These are phyloP conservation scores for Spodoptera exigua DNA, from an alignment of 2,888 invertebrate species.

Conservation along the genomic window DNA sequence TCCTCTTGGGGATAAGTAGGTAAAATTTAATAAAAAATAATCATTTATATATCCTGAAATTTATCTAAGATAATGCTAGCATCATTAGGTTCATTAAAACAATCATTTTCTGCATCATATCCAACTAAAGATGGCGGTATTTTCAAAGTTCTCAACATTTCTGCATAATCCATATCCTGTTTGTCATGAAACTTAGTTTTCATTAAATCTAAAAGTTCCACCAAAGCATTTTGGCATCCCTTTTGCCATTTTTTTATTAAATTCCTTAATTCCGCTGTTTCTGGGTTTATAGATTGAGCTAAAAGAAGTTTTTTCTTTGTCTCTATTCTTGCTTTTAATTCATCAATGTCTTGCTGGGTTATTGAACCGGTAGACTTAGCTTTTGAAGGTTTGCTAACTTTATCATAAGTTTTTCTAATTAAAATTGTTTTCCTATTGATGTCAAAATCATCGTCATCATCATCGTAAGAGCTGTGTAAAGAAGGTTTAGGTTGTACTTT, in stretches of 20 bases:
- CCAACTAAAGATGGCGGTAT: constrained; percentile 84
- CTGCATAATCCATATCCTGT: constrained; percentile 81
- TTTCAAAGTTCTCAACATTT: constrained; percentile 83
- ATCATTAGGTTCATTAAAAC: constrained; percentile 81
- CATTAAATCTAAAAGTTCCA: constrained; percentile 84
- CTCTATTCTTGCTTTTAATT: constrained; percentile 78
- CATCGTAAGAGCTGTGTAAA: constrained; percentile 71
- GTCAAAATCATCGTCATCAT: constrained; percentile 77
- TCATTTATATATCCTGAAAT: constrained; percentile 64
- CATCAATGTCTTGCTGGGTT: constrained; percentile 81
- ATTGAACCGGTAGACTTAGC: constrained; percentile 85
- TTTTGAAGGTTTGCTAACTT: constrained; percentile 74
- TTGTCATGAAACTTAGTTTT: constrained; percentile 78
- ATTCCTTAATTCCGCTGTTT: constrained; percentile 82
- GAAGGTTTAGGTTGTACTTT: constrained; percentile 48
- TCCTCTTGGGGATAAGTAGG: too few relatives aligned
- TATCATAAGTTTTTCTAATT: constrained; percentile 77
- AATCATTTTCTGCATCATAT: constrained; percentile 86
- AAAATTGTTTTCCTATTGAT: constrained; percentile 77
- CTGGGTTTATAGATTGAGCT: constrained; percentile 77
- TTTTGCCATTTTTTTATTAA: constrained; percentile 88
- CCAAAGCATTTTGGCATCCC: constrained; percentile 87
- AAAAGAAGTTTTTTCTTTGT: constrained; percentile 79
- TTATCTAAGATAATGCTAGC: constrained; percentile 72
- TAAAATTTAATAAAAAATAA: constrained; percentile 4